phyloP scores from a whole-genome alignment of 2,113 vertebrate genomes.

The Erythrolamprus reginae region DNA sequence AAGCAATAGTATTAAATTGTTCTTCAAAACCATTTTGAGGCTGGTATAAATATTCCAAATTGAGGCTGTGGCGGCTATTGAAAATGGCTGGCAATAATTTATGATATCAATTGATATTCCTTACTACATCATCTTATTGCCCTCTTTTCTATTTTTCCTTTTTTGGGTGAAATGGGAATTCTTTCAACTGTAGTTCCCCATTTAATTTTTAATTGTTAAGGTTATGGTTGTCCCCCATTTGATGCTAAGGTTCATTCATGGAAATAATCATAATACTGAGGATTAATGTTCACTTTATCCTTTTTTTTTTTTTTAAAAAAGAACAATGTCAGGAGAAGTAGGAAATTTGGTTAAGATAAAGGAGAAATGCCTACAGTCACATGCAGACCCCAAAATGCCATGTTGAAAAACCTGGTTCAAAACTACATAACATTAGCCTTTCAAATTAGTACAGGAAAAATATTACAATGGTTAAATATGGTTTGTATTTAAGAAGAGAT shows the following conservation, averaged over 20 bases:
- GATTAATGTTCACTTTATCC: not conserved
- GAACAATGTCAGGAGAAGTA: not conserved
- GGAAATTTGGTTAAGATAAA: not conserved
- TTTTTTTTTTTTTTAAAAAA: fast-evolving
- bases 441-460: not conserved
- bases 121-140: not conserved
- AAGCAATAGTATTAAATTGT: not conserved
- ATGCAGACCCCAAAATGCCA: not conserved
- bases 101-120: not conserved
- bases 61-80: not conserved
- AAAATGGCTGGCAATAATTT: not conserved
- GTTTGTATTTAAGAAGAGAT: not conserved
- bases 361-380: not conserved
- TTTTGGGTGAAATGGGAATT: not conserved
- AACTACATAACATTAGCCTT: not conserved
- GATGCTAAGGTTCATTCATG: not conserved
- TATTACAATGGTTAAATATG: not conserved
- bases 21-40: not conserved
- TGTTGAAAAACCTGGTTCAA: not conserved
- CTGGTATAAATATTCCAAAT: not conserved
- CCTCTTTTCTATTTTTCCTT: not conserved
- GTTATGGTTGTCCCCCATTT: not conserved
- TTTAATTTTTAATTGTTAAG: not conserved
- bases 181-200: not conserved
- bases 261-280: not conserved